phyloP scores from a whole-genome alignment of 2,113 vertebrate genomes.

The Pica pica region DNA sequence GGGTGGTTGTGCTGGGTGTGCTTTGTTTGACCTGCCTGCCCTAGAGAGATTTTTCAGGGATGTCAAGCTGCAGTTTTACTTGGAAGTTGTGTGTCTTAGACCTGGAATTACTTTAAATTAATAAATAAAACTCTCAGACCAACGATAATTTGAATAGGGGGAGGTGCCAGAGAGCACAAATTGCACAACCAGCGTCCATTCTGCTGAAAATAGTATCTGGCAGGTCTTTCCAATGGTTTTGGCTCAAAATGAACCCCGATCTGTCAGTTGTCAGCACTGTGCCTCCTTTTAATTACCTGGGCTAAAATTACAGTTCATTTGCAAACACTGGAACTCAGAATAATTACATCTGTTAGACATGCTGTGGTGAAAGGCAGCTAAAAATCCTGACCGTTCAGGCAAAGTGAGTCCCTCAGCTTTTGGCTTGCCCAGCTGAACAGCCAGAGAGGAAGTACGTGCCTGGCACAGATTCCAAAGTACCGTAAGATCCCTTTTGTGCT shows the following conservation, averaged over 20 bases:
- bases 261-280: slow-evolving; percentile 4
- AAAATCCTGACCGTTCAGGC: not conserved
- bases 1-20: not conserved
- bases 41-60: not conserved
- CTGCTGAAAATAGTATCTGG: slow-evolving; percentile 36
- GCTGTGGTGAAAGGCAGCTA: not conserved
- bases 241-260: not conserved
- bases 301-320: slow-evolving; percentile 31
- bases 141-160: not conserved
- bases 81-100: not conserved
- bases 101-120: slow-evolving; percentile 1
- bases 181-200: slow-evolving; percentile 31
- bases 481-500: not conserved
- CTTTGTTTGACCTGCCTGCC: not conserved
- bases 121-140: slow-evolving; percentile 11
- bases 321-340: not conserved
- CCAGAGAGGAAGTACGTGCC: not conserved
- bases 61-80: not conserved
- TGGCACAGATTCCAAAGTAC: not conserved
- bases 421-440: not conserved
- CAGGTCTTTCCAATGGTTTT: slow-evolving; percentile 19
- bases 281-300: slow-evolving; percentile 27
- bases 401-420: not conserved
- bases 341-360: not conserved
- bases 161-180: slow-evolving; percentile 4